A percentile compares a stretch with the other conserved stretches of the same genome.
Evolutionary conservation across 1,140 invertebrate species (phyloP).

Genomic region (Mycetomoellerius zeteki): DNA sequence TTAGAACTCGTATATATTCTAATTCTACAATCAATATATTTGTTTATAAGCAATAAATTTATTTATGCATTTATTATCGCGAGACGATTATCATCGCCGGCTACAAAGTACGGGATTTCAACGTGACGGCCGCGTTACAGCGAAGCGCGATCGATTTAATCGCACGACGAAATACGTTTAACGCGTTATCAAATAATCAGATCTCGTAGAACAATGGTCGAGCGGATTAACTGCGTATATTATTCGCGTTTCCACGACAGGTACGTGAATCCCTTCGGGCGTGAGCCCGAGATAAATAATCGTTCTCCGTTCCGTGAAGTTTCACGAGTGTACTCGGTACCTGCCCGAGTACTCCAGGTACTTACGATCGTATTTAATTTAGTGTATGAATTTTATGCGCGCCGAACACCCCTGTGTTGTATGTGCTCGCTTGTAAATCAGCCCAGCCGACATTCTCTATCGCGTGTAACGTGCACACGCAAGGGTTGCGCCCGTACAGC

Average conservation of each 20-base stretch:
- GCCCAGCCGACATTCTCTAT: background rate
- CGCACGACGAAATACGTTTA: constrained; percentile 35
- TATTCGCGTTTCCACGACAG: constrained; percentile 34
- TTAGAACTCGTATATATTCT: too few relatives aligned
- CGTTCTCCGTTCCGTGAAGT: background rate
- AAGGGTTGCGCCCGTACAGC: background rate
- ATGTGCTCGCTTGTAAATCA: constrained; percentile 64
- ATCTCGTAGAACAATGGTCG: constrained; percentile 37
- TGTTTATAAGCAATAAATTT: background rate
- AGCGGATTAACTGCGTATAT: constrained; percentile 43
- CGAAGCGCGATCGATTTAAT: constrained; percentile 49
- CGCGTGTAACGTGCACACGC: constrained; percentile 44
- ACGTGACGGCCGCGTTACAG: background rate
- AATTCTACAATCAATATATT: background rate
- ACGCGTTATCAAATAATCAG: constrained; percentile 58
- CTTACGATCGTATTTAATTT: constrained; percentile 64
- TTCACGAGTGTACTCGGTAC: constrained; percentile 7
- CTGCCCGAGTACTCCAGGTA: background rate
- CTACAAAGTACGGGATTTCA: constrained; percentile 21
- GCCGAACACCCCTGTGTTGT: constrained; percentile 16
- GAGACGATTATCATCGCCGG: background rate
- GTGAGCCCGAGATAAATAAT: constrained; percentile 39
- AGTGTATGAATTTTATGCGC: constrained; percentile 68
- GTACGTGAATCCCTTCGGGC: background rate
- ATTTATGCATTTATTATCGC: constrained; percentile 30